Evolutionary conservation across 2,113 vertebrate species (phyloP).

Genomic region (Phylloscopus trochilus): DNA sequence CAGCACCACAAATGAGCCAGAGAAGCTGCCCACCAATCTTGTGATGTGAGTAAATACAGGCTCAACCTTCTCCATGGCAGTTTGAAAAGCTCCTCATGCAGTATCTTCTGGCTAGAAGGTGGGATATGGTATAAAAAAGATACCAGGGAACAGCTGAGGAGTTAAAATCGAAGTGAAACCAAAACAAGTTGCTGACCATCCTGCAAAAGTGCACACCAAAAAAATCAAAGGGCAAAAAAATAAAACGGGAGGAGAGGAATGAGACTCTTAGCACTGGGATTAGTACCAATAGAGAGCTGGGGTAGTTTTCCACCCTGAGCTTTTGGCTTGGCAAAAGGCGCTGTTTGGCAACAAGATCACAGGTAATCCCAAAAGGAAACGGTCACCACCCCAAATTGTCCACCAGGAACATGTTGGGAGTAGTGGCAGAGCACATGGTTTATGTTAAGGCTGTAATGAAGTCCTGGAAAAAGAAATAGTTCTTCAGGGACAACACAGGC

Average conservation of each 20-base stretch:
- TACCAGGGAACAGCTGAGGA: background rate
- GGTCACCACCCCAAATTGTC: background rate
- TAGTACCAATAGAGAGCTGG: background rate
- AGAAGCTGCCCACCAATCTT: background rate
- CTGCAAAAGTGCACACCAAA: background rate
- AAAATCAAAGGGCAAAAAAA: background rate
- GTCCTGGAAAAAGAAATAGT: background rate
- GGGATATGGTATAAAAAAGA: background rate
- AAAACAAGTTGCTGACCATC: background rate
- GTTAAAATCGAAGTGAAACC: background rate
- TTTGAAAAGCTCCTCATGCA: background rate
- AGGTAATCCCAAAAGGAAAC: background rate
- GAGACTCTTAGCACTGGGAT: background rate
- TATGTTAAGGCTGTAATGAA: conserved; percentile 32
- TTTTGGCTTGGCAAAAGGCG: conserved; percentile 40
- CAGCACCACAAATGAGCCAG: background rate
- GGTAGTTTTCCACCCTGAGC: background rate
- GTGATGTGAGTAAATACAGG: background rate
- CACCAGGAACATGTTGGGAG: background rate
- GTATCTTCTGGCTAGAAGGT: background rate
- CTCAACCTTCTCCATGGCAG: background rate
- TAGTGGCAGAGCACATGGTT: background rate
- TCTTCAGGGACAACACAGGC: background rate
- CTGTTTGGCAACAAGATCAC: conserved; percentile 46
- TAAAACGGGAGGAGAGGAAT: background rate